Base-by-base conservation (phyloP, 2,888 invertebrate genomes). In the Tetropium fuscum region DNA sequence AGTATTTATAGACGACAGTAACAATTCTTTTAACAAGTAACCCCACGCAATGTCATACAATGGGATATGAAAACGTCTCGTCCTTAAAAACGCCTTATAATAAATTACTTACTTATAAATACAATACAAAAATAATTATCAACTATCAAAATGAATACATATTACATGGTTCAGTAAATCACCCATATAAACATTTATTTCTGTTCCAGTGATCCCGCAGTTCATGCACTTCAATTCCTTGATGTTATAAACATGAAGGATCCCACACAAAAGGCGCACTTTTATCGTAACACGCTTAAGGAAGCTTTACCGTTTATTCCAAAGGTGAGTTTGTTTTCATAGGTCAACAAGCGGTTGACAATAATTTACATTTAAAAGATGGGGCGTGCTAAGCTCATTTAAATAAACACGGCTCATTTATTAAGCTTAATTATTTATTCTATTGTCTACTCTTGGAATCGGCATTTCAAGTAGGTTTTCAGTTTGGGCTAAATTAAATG, bases 241-340 rank as follows among this genome's bases (percentile, higher is more conserved):
- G 98, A 98, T 80, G 92, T 93, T 61, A 91, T 97, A 76, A 92
- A 93, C 74, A 92, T 94, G 90, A 95, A 96, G 82, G 95, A 97
- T 79, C 90, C 93, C 0, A 88, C 88, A 56, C 92, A 94, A 78
- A 96, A 96, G 82, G 87, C 90, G 8, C 92, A 94, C 78, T 98
- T 97, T 83, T 96, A 95, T 82, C 89, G 92, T 68, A 91, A 88
- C 71, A 93, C 92, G 6, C 87, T 97, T 62, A 91, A 92, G 79
- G 95, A 95, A 75, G 90, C 91, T 30, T 86, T 97, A 73, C 94
- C 94, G 43, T 89, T 88, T 74, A 93, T 97, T 78, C 97, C 97
- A 6, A 90, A 91, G 88, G 97, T 96, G 85, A 86, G 84, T 78
- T 5, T 32, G n/a, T 45, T 30, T 45, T n/a, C 22, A 20, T 8